phyloP scores from a whole-genome alignment of 2,797 vertebrate genomes.

The Merluccius polli region DNA sequence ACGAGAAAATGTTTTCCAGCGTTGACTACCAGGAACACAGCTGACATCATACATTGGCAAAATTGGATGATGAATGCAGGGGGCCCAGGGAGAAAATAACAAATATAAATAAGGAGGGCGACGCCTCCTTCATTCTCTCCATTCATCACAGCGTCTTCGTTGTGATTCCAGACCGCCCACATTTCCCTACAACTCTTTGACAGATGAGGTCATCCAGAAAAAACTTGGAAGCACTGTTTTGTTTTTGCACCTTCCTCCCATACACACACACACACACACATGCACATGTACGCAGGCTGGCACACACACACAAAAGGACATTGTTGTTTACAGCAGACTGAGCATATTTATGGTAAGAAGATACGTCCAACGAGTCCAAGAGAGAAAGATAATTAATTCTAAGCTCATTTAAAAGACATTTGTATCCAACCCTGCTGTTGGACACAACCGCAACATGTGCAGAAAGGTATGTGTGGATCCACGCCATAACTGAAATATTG shows the following conservation, averaged over 20 bases:
- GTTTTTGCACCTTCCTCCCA: neutral
- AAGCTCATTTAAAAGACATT: neutral
- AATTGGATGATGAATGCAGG: neutral
- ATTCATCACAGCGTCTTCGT: neutral
- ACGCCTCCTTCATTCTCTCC: neutral
- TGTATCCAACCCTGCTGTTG: neutral
- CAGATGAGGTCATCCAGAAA: neutral
- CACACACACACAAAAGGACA: neutral
- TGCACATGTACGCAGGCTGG: neutral
- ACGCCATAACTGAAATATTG: neutral
- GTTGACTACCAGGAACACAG: neutral
- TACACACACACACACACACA: neutral
- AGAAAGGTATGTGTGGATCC: neutral
- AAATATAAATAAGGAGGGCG: too few species aligned
- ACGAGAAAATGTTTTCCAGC: neutral
- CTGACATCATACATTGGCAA: neutral
- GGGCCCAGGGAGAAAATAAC: neutral
- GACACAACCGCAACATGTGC: neutral
- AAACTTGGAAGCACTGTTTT: neutral
- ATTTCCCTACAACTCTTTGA: neutral
- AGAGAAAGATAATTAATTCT: neutral
- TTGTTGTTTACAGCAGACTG: neutral
- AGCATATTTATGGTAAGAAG: neutral
- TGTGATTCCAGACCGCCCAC: neutral
- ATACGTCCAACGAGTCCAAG: neutral